phyloP scores from a whole-genome alignment of 2,888 invertebrate species.

The Diabrotica balteata region DNA sequence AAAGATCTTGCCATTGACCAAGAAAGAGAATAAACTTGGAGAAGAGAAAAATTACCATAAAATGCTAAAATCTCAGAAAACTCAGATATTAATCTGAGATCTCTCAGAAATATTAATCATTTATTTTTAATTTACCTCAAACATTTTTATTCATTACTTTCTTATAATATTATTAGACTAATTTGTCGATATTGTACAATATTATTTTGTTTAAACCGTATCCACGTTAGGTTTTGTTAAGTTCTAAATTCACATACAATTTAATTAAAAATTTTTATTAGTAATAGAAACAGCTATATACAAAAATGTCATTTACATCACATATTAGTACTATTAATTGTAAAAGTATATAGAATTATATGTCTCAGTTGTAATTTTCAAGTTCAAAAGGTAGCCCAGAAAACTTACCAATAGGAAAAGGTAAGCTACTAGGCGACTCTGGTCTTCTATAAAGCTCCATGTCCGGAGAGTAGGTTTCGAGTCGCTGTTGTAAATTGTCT shows the following conservation, averaged over 20 bases:
- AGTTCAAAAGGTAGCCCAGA: constrained; percentile 47
- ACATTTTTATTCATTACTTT: too few relatives aligned
- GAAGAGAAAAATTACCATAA: too few relatives aligned
- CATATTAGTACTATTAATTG: constrained; percentile 27
- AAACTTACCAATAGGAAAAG: constrained; percentile 52
- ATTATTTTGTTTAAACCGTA: not conserved
- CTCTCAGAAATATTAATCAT: too few relatives aligned
- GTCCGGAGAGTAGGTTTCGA: constrained; percentile 50
- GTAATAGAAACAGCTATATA: constrained; percentile 18
- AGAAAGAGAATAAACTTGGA: too few relatives aligned
- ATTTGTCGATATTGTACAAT: too few relatives aligned
- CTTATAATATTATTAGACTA: too few relatives aligned
- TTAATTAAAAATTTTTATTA: constrained; percentile 22
- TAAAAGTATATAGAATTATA: constrained; percentile 1
- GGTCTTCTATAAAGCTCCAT: constrained; percentile 52
- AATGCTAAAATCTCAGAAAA: too few relatives aligned
- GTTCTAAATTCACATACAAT: constrained; percentile 19
- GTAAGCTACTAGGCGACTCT: constrained; percentile 47
- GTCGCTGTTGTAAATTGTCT: constrained; percentile 57
- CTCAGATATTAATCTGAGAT: too few relatives aligned
- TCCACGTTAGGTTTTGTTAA: constrained; percentile 8
- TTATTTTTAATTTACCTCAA: too few relatives aligned
- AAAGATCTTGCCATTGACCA: too few relatives aligned
- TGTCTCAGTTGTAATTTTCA: constrained; percentile 41
- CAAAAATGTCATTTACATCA: constrained; percentile 11